Evolutionary conservation across 2,888 invertebrate species (phyloP).

Genomic region (Antheraea assamensis): DNA sequence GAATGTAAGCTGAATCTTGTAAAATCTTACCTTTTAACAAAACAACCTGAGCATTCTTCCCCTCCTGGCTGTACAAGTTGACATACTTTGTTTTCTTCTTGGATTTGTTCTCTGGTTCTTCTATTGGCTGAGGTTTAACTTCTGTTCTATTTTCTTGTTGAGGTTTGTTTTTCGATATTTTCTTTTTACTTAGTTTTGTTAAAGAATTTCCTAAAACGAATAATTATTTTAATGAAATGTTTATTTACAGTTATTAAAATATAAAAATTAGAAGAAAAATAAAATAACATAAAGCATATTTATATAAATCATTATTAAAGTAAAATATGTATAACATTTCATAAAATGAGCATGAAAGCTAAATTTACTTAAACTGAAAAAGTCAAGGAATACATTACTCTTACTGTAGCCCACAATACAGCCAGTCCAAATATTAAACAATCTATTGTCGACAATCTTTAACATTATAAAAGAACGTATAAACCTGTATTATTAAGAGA

Average conservation of each 20-base stretch:
- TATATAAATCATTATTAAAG: no score
- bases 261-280: background rate
- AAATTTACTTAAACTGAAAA: no score
- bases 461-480: no score
- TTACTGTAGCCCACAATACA: no score
- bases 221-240: conserved; percentile 34
- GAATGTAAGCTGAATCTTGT: background rate
- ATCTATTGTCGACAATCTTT: no score
- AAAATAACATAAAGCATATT: no score
- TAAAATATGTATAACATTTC: no score
- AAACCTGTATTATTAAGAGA: no score
- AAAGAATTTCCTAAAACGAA: conserved; percentile 37
- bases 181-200: conserved; percentile 68
- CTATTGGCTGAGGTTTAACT: conserved; percentile 27
- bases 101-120: conserved; percentile 51
- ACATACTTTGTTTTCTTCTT: conserved; percentile 89
- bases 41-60: conserved; percentile 82
- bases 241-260: background rate
- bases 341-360: no score
- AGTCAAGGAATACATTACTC: no score
- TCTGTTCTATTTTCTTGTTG: conserved; percentile 52
- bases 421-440: no score
- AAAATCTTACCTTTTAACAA: conserved; percentile 69
- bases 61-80: conserved; percentile 88
- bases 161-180: conserved; percentile 67